phyloP scores from a whole-genome alignment of 2,888 invertebrate species.

The Anagyrus pseudococci region DNA sequence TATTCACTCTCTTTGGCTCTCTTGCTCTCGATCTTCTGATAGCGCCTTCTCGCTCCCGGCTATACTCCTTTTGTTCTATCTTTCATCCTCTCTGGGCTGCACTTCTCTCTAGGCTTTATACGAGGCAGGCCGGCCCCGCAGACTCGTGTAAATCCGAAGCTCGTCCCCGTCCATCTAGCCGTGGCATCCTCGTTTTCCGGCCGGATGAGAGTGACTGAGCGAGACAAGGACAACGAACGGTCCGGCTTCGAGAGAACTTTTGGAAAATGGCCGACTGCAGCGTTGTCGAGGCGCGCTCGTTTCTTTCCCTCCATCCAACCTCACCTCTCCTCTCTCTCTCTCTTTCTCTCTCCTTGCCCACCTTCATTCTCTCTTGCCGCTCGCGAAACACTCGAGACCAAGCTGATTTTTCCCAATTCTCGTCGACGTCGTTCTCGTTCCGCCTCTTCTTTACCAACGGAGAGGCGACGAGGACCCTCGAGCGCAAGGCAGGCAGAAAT shows the following conservation, averaged over 20 bases:
- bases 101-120: background rate
- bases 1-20: no score
- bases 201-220: background rate
- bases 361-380: background rate
- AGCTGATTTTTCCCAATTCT: constrained; percentile 14
- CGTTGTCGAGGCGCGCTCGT: background rate
- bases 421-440: background rate
- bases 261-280: background rate
- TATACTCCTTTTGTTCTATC: background rate
- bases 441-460: background rate
- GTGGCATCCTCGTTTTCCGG: constrained; percentile 9
- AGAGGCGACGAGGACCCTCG: background rate
- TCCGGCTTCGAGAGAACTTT: constrained; percentile 12
- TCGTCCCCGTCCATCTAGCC: constrained; percentile 4
- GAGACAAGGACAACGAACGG: background rate
- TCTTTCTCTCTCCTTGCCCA: constrained; percentile 5
- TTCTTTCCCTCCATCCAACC: no score
- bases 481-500: background rate
- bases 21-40: constrained; percentile 11
- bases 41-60: background rate
- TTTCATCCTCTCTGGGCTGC: background rate
- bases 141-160: constrained; percentile 12
- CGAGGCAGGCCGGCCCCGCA: no score
- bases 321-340: no score
- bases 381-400: constrained; percentile 16